These are phyloP conservation scores for Cheilosia scutellata DNA, from an alignment of 2,888 invertebrate species.

Conservation along the genomic window DNA sequence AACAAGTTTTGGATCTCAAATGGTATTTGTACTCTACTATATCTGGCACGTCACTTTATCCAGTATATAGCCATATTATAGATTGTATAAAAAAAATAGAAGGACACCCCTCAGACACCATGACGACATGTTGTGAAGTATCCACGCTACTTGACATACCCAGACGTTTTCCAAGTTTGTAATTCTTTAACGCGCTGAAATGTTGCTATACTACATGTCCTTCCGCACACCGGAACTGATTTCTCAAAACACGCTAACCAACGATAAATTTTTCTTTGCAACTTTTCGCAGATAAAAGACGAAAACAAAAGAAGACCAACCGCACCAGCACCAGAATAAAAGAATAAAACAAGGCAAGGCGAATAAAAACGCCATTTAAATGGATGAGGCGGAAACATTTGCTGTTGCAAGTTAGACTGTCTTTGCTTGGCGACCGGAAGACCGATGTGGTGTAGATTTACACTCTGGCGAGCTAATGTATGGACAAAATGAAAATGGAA, in stretches of 20 bases:
- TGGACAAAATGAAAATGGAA: constrained; percentile 27
- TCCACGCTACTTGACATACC: neutral
- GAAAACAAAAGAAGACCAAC: constrained; percentile 26
- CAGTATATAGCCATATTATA: too few relatives aligned
- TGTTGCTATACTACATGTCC: constrained; percentile 24
- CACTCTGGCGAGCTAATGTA: constrained; percentile 62
- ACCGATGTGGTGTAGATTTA: constrained; percentile 71
- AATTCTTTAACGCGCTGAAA: constrained; percentile 36
- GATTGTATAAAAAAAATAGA: neutral
- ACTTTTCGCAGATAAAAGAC: constrained; percentile 21
- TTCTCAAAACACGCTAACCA: constrained; percentile 50
- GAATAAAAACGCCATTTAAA: constrained; percentile 33
- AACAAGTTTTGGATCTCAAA: too few relatives aligned
- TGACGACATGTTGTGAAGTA: constrained; percentile 11
- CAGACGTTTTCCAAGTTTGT: constrained; percentile 19
- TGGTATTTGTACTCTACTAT: too few relatives aligned
- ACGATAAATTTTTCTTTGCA: constrained; percentile 51
- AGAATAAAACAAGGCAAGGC: constrained; percentile 2
- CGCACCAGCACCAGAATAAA: neutral
- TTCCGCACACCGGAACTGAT: constrained; percentile 56
- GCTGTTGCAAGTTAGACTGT: constrained; percentile 63
- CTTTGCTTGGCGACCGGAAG: constrained; percentile 68
- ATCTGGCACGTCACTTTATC: too few relatives aligned
- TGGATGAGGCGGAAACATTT: constrained; percentile 73
- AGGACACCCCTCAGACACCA: constrained; percentile 2